phyloP scores from a whole-genome alignment of 1,140 invertebrate species.

The Rhagoletis pomonella region DNA sequence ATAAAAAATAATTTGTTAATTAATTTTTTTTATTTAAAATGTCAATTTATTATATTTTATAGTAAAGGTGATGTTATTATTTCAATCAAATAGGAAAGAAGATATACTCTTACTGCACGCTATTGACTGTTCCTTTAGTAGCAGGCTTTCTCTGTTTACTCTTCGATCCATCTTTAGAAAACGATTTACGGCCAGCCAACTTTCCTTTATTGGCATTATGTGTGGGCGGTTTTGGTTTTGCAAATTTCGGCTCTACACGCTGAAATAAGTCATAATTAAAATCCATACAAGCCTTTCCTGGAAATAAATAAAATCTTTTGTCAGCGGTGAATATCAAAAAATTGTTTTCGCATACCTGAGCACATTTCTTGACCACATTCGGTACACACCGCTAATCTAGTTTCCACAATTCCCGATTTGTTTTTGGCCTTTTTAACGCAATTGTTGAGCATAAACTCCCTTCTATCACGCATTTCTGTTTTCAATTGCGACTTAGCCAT shows the following conservation, averaged over 20 bases:
- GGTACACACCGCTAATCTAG: conserved; percentile 81
- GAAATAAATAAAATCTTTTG: conserved; percentile 51
- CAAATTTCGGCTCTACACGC: conserved; percentile 70
- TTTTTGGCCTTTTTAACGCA: conserved; percentile 85
- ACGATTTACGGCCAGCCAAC: conserved; percentile 66
- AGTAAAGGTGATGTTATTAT: too few species aligned
- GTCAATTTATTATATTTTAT: too few species aligned
- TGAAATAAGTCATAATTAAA: conserved; percentile 76
- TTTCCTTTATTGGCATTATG: conserved; percentile 66
- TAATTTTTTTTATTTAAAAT: too few species aligned
- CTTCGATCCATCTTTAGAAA: neutral
- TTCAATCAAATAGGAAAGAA: too few species aligned
- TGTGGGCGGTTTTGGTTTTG: conserved; percentile 65
- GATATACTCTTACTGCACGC: too few species aligned
- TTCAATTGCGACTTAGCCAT: conserved; percentile 85
- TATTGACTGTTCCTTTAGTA: neutral
- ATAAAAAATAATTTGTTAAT: too few species aligned
- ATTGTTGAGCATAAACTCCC: conserved; percentile 78
- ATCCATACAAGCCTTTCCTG: conserved; percentile 74
- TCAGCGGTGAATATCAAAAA: neutral
- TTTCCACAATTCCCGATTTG: conserved; percentile 86
- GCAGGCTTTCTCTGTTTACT: neutral
- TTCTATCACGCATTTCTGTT: conserved; percentile 80
- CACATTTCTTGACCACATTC: conserved; percentile 92
- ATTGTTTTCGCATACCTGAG: conserved; percentile 75